Evolutionary conservation across 2,888 invertebrate species (phyloP).

Genomic region (Cryptocephalus moraei): DNA sequence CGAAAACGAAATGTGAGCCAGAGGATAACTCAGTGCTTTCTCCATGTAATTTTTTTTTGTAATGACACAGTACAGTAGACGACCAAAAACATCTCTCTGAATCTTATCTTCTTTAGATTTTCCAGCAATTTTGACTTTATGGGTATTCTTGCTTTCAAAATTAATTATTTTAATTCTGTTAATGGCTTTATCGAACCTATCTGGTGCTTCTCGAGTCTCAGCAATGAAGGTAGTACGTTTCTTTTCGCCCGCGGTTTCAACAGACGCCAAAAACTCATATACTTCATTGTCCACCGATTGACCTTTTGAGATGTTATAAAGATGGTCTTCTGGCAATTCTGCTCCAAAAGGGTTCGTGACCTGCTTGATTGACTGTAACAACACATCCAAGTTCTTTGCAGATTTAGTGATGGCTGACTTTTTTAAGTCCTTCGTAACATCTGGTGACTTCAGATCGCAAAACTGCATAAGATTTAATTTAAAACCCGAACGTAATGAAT

Average conservation of each 20-base stretch:
- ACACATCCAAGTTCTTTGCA: slow-evolving; percentile 11
- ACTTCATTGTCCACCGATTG: slow-evolving; percentile 15
- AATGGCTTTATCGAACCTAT: slow-evolving; percentile 20
- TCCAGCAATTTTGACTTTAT: slow-evolving; percentile 18
- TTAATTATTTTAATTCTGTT: slow-evolving; percentile 17
- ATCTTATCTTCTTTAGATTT: slow-evolving; percentile 18
- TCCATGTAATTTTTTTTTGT: slow-evolving; percentile 19
- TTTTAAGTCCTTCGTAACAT: slow-evolving; percentile 17
- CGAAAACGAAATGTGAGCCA: slow-evolving; percentile 15
- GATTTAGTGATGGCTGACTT: slow-evolving; percentile 11
- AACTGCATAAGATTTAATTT: slow-evolving; percentile 8
- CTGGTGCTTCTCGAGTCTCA: slow-evolving; percentile 12
- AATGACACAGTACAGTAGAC: slow-evolving; percentile 11
- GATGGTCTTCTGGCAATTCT: slow-evolving; percentile 14
- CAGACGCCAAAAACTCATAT: slow-evolving; percentile 16
- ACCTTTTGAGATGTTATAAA: slow-evolving; percentile 19
- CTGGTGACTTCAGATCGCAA: slow-evolving; percentile 8
- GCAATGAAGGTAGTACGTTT: slow-evolving; percentile 14
- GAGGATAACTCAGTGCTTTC: slow-evolving; percentile 20
- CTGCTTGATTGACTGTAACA: slow-evolving; percentile 13
- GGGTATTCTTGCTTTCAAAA: slow-evolving; percentile 14
- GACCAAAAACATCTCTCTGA: slow-evolving; percentile 3
- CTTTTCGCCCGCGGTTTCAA: slow-evolving; percentile 17
- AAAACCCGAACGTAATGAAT: slow-evolving; percentile 14
- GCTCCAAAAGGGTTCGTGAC: slow-evolving; percentile 16